A percentile compares a stretch with the other conserved stretches of the same genome.
Conservation (phyloP, 2,888 invertebrate species). For the Parapristionchus giblindavisi region DNA sequence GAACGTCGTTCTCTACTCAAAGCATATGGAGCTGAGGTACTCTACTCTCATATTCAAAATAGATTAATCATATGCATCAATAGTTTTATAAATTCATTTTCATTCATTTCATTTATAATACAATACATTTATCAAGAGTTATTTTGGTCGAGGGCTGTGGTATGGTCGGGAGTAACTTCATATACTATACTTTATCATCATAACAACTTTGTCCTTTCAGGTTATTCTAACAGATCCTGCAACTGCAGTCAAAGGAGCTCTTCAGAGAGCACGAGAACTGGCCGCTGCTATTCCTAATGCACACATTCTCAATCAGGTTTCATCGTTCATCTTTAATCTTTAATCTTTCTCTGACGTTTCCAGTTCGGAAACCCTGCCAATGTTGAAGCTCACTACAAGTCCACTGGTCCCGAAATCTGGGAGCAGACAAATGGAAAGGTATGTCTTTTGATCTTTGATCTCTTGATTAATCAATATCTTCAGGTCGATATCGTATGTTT, state of each 20-base stretch:
- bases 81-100: too few species aligned
- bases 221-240: conserved; percentile 64
- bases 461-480: too few species aligned
- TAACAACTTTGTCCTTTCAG: conserved; percentile 56
- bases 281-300: conserved; percentile 55
- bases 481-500: conserved; percentile 61
- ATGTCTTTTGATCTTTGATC: background rate
- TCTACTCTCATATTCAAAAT: too few species aligned
- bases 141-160: too few species aligned
- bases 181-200: too few species aligned
- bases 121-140: too few species aligned
- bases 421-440: conserved; percentile 66
- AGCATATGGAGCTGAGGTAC: conserved; percentile 59
- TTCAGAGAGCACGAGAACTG: conserved; percentile 55
- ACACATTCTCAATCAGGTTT: conserved; percentile 53
- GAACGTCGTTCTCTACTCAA: conserved; percentile 63
- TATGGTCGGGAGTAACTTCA: too few species aligned
- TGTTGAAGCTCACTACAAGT: conserved; percentile 65
- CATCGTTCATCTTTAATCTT: background rate
- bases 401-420: conserved; percentile 69
- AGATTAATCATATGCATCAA: too few species aligned
- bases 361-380: conserved; percentile 63
- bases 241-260: conserved; percentile 58
- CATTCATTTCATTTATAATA: too few species aligned
- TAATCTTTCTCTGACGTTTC: background rate